Evolutionary conservation across 1,140 invertebrate genomes (phyloP), one percentile per base, ranked within the genome.

Genomic region (Zaprionus kolodkinae): DNA sequence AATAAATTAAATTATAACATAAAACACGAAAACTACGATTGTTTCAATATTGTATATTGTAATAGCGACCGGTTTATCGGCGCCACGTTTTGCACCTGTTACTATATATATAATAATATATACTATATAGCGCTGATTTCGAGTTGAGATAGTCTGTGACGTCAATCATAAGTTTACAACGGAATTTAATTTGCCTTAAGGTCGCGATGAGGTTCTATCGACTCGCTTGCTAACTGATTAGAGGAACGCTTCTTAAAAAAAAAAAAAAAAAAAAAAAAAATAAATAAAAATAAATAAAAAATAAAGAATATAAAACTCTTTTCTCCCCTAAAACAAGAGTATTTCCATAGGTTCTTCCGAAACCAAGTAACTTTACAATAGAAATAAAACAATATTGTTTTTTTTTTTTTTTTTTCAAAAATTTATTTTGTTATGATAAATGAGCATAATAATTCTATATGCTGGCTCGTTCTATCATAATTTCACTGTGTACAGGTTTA

Each of bases 1-100:
- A 89, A 89, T 85, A 89, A 89, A 89, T 59, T 89, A 89, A 89
- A 81, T 89, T 89, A 89, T 88, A 78, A 89, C 84, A 79, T 62
- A 79, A 21, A 75, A 62, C 21, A 66, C 10, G 35, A 59, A 68
- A 45, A 11, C 45, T 61, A 9, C 11, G 21, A 54, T 48, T 56
- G 38, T 50, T n/a, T 69, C 59, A 27, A 17, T 72, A 57, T 63
- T 35, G n/a, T n/a, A 48, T 35, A 2, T 17, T 63, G 43, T 54
- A 35, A 79, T 63, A 48, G 6, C 40, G 36, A 45, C 25, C 12
- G 25, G 38, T 43, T 60, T 54, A 43, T 54, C 7, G 30, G 17
- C 17, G 36, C 9, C 38, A 52, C 21, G 21, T 21, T 21, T 59
- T 60, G 15, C 45, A 21, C 21, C 21, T 21, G 21, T 21, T 21